Percentiles rank a stretch among this genome's conserved stretches.
Conservation (phyloP, 2,797 vertebrate species). For the Eurystomus glaucurus region DNA sequence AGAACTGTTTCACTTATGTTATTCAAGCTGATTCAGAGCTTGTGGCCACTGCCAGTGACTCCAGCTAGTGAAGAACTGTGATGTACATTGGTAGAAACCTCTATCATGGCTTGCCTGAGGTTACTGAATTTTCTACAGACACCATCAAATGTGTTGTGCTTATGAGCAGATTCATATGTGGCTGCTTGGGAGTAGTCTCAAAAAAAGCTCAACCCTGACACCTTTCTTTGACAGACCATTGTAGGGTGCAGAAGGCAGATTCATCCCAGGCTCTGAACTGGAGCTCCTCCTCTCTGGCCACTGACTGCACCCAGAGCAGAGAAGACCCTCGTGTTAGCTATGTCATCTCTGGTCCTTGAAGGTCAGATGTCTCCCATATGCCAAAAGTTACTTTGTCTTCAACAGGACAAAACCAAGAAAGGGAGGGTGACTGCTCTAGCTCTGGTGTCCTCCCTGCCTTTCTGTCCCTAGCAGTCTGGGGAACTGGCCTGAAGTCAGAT, state of each 20-base stretch:
- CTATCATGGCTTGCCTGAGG: not conserved
- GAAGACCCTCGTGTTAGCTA: fast-evolving
- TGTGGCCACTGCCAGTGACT: not conserved
- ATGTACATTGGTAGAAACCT: not conserved
- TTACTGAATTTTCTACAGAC: not conserved
- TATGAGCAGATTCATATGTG: not conserved
- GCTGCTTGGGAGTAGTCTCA: not conserved
- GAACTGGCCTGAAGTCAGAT: not conserved
- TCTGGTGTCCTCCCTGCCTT: not conserved
- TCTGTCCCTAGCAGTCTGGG: not conserved
- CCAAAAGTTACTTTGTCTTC: not conserved
- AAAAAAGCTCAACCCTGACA: not conserved
- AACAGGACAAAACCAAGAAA: not conserved
- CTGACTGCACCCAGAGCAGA: not conserved
- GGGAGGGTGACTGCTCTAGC: not conserved
- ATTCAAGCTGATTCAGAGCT: not conserved
- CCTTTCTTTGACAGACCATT: fast-evolving
- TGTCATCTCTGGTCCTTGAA: not conserved
- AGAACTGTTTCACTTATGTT: not conserved
- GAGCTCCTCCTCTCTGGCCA: not conserved
- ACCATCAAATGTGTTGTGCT: not conserved
- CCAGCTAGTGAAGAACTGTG: not conserved
- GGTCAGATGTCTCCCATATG: not conserved
- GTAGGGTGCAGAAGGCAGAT: not conserved
- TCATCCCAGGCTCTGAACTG: not conserved